Conservation (phyloP, 2,113 vertebrate genomes). For the Elachura formosa region DNA sequence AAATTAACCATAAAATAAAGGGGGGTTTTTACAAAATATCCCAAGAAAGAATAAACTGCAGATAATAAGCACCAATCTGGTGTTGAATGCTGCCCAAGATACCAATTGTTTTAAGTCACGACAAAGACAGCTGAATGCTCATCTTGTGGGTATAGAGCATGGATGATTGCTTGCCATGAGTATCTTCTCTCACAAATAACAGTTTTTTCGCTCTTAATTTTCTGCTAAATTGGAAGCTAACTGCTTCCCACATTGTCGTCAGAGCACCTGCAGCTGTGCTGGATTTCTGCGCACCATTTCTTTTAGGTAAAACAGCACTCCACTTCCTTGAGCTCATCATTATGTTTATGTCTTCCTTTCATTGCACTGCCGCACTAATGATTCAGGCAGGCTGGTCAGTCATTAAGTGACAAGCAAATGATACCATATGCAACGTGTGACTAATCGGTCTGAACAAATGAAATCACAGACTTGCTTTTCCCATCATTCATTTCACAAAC, state of each 20-base stretch:
- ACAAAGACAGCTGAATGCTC: conserved; percentile 87
- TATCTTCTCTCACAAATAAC: conserved; percentile 89
- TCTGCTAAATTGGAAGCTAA: conserved; percentile 90
- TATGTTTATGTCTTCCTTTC: conserved; percentile 90
- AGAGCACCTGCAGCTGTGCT: conserved; percentile 86
- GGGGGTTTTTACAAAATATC: conserved; percentile 76
- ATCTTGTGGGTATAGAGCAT: conserved; percentile 76
- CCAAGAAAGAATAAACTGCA: conserved; percentile 83
- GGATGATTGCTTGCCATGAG: conserved; percentile 86
- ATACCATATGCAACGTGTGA: conserved; percentile 87
- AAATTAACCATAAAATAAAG: conserved; percentile 84
- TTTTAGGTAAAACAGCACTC: conserved; percentile 83
- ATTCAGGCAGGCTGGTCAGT: conserved; percentile 89
- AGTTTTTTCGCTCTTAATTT: conserved; percentile 90
- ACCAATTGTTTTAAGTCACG: conserved; percentile 88
- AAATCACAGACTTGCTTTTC: conserved; percentile 91
- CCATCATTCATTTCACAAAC: conserved; percentile 83
- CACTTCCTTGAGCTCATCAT: conserved; percentile 88
- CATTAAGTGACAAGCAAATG: conserved; percentile 98
- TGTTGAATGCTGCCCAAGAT: conserved; percentile 83
- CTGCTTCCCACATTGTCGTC: conserved; percentile 85
- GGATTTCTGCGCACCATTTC: conserved; percentile 86
- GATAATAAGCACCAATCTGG: conserved; percentile 86
- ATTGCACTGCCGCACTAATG: conserved; percentile 80
- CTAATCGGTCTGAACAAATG: conserved; percentile 88